Conservation (phyloP, 2,113 vertebrate genomes). For the Myotis yumanensis region DNA sequence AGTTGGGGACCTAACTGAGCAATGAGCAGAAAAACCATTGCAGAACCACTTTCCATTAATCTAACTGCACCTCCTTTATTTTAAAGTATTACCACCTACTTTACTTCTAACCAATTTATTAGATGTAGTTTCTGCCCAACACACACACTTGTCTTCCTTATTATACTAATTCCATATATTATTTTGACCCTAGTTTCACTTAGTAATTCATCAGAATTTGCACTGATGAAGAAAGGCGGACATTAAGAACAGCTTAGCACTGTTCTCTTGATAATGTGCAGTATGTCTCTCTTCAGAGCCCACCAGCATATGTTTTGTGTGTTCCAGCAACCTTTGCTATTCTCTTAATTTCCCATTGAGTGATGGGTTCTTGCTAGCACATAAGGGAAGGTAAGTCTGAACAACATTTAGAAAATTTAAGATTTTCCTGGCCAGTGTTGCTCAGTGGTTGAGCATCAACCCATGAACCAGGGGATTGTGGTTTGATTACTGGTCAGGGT, state of each 20-base stretch:
- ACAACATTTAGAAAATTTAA: neutral
- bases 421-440: neutral
- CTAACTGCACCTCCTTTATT: neutral
- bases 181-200: neutral
- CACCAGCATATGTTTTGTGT: neutral
- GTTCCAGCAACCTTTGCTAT: neutral
- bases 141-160: conserved; percentile 29
- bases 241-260: neutral
- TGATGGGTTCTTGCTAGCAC: neutral
- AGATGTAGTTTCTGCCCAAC: neutral
- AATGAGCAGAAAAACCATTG: neutral
- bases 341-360: neutral
- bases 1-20: neutral
- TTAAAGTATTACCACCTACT: neutral
- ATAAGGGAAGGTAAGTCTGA: neutral
- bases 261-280: neutral
- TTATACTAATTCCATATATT: neutral
- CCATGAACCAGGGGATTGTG: too few species aligned
- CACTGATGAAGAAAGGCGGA: neutral
- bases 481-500: too few species aligned
- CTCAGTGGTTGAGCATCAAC: too few species aligned
- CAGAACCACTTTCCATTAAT: neutral
- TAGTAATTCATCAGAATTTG: neutral
- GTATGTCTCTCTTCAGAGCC: neutral
- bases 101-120: conserved; percentile 46